A percentile compares a stretch with the other conserved stretches of the same genome.
These are phyloP conservation scores for Botia almorhae DNA, from an alignment of 2,797 vertebrate species.

Conservation along the genomic window DNA sequence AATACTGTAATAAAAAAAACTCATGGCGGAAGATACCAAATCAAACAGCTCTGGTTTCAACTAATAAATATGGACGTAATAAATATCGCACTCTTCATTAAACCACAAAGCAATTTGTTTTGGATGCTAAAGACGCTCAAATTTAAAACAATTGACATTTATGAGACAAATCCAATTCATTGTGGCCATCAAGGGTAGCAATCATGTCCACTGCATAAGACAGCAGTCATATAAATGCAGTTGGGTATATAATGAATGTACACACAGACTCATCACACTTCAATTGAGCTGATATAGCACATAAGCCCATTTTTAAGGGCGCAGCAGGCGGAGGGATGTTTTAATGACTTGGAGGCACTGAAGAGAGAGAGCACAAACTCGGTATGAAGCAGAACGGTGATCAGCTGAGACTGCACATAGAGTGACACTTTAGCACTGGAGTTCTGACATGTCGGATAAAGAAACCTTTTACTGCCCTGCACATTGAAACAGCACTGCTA, in stretches of 20 bases:
- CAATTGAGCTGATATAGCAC: constrained; percentile 23
- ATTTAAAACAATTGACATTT: constrained; percentile 38
- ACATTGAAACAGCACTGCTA: constrained; percentile 14
- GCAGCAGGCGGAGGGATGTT: constrained; percentile 23
- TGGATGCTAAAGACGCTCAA: background rate
- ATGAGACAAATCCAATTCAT: constrained; percentile 43
- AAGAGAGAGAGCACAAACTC: constrained; percentile 16
- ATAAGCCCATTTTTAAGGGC: constrained; percentile 10
- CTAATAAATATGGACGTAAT: constrained; percentile 2
- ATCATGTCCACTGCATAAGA: constrained; percentile 14
- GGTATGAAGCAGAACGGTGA: constrained; percentile 24
- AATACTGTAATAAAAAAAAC: background rate
- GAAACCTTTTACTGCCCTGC: background rate
- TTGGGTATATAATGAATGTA: constrained; percentile 46
- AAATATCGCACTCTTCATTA: constrained; percentile 4
- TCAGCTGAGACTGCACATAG: constrained; percentile 2
- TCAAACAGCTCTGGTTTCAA: background rate
- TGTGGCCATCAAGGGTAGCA: constrained; percentile 23
- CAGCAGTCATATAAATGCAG: constrained; percentile 40
- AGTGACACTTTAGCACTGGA: background rate
- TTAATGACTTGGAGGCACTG: constrained; percentile 31
- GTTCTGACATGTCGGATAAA: constrained; percentile 20
- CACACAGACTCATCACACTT: constrained; percentile 20
- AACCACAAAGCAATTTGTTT: constrained; percentile 35
- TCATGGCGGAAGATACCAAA: background rate